phyloP scores from a whole-genome alignment of 2,888 invertebrate genomes.

The Trisateles emortualis region DNA sequence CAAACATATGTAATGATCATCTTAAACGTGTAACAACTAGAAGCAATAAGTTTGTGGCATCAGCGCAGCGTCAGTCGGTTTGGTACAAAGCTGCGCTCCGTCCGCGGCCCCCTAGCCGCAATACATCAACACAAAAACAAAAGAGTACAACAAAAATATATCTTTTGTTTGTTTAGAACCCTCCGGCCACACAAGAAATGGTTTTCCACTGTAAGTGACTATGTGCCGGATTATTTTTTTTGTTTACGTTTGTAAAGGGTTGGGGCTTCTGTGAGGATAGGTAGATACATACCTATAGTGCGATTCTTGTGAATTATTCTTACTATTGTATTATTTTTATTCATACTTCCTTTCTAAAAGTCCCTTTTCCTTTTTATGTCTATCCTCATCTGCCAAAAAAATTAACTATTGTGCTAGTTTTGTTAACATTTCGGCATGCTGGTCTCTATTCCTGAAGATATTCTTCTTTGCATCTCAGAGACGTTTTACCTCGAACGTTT shows the following conservation, averaged over 20 bases:
- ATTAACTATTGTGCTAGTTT: too few species aligned
- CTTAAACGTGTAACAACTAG: background rate
- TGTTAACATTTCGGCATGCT: too few species aligned
- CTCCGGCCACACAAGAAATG: constrained; percentile 60
- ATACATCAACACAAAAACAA: constrained; percentile 60
- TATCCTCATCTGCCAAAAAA: too few species aligned
- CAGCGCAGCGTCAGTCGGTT: constrained; percentile 60
- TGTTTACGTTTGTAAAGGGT: constrained; percentile 35
- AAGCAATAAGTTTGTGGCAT: constrained; percentile 8
- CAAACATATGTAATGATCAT: background rate
- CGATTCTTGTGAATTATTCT: background rate
- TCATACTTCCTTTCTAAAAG: too few species aligned
- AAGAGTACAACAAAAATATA: constrained; percentile 38
- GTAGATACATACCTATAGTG: too few species aligned
- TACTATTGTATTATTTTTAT: background rate
- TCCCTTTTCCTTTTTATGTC: too few species aligned
- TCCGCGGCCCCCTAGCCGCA: constrained; percentile 42
- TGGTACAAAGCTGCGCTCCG: constrained; percentile 86
- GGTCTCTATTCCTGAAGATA: too few species aligned
- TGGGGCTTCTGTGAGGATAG: background rate
- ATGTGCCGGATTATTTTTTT: constrained; percentile 47
- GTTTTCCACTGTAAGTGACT: constrained; percentile 52
- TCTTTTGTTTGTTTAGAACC: constrained; percentile 64
- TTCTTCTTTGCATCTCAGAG: too few species aligned
- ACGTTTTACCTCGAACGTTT: too few species aligned